phyloP scores from a whole-genome alignment of 2,888 invertebrate genomes.

The Stomorhina lunata region DNA sequence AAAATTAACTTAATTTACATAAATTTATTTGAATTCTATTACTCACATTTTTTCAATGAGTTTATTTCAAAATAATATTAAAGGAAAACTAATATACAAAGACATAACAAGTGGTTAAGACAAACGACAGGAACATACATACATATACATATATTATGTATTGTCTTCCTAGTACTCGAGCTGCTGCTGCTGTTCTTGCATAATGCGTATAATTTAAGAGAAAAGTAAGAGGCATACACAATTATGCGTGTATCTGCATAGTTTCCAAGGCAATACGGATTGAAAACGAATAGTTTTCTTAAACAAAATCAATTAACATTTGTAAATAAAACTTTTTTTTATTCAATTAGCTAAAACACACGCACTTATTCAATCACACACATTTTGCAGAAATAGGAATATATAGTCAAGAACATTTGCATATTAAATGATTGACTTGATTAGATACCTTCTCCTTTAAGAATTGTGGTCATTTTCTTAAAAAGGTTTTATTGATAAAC shows the following conservation, averaged over 20 bases:
- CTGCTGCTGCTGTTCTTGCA: slow-evolving; percentile 29
- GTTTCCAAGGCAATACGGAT: not conserved
- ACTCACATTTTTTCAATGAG: slow-evolving; percentile 17
- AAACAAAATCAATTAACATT: slow-evolving; percentile 52
- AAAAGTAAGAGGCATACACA: slow-evolving; percentile 33
- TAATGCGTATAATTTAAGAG: slow-evolving; percentile 52
- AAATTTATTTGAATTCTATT: not conserved
- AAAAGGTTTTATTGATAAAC: slow-evolving; percentile 42
- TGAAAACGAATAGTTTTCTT: slow-evolving; percentile 2
- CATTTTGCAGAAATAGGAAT: too few species aligned
- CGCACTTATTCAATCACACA: not conserved
- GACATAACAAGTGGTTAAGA: slow-evolving; percentile 35
- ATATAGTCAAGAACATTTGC: not conserved
- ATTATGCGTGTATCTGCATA: slow-evolving; percentile 57
- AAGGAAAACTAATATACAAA: slow-evolving; percentile 20
- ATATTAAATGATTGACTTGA: slow-evolving; percentile 48
- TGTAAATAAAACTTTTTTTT: slow-evolving; percentile 51
- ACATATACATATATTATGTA: too few species aligned
- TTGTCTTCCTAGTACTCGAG: slow-evolving; percentile 12
- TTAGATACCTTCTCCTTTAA: slow-evolving; percentile 27
- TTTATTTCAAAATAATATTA: not conserved
- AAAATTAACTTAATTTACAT: not conserved
- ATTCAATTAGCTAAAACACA: slow-evolving; percentile 27
- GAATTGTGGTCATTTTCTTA: slow-evolving; percentile 41
- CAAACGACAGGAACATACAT: not conserved